Conservation (phyloP, 2,888 invertebrate genomes). For the Coelopa pilipes region DNA sequence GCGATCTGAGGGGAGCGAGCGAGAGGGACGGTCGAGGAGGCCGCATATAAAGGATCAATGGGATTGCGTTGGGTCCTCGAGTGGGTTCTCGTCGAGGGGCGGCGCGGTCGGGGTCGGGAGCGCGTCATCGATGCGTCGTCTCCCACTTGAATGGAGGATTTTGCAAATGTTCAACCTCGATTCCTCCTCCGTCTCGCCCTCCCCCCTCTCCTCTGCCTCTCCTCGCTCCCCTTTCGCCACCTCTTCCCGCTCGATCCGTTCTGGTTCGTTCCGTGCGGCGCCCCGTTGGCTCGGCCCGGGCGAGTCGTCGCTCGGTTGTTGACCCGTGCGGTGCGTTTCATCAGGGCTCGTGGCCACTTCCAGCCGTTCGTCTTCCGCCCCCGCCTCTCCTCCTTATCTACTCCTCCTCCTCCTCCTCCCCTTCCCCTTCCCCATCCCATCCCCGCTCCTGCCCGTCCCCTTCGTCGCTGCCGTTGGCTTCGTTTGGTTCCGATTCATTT, state of each 20-base stretch:
- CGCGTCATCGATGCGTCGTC: constrained; percentile 24
- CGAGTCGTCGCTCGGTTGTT: constrained; percentile 28
- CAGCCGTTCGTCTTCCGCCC: not conserved
- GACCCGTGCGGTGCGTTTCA: constrained; percentile 27
- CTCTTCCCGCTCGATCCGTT: not conserved
- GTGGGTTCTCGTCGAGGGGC: not conserved
- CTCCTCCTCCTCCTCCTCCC: not conserved
- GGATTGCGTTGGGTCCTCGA: constrained; percentile 22
- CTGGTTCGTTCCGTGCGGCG: not conserved
- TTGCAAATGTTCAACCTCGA: constrained; percentile 17
- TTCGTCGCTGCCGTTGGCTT: not conserved
- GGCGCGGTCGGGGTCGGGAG: not conserved
- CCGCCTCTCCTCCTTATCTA: not conserved
- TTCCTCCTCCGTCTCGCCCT: not conserved
- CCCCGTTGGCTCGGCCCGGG: not conserved
- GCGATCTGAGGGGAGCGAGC: not conserved
- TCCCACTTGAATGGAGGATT: constrained; percentile 36
- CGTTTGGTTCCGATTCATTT: not conserved
- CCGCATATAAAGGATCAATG: constrained; percentile 28
- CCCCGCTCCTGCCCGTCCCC: not conserved
- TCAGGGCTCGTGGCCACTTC: not conserved
- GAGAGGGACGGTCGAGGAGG: not conserved
- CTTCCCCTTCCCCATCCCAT: not conserved
- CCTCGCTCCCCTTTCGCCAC: not conserved
- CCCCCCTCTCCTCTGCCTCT: not conserved